Conservation (phyloP, 53 echinoderm and acorn worm species). For the Echinometra lucunter region DNA sequence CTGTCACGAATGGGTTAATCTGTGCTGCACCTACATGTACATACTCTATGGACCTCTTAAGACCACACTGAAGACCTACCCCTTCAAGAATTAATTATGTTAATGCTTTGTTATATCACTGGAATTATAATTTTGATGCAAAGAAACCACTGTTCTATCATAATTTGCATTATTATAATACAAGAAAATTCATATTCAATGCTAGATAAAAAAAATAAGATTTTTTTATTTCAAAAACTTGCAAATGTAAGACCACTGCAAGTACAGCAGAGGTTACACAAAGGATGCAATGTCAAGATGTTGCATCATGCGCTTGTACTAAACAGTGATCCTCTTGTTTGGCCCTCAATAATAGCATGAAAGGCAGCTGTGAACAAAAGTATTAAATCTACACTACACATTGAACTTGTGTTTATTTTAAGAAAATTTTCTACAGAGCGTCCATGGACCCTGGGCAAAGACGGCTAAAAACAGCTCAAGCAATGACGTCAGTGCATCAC, state of each 20-base stretch:
- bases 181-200: too few species aligned
- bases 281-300: background rate
- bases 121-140: too few species aligned
- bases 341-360: background rate
- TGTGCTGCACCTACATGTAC: too few species aligned
- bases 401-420: background rate
- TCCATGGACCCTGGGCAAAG: slow-evolving; percentile 29
- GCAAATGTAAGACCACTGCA: background rate
- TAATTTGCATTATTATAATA: too few species aligned
- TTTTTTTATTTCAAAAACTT: too few species aligned
- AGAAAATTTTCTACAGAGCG: slow-evolving; percentile 4
- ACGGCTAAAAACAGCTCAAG: slow-evolving; percentile 41
- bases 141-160: too few species aligned
- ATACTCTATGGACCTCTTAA: too few species aligned
- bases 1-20: too few species aligned
- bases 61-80: too few species aligned
- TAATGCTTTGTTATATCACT: too few species aligned
- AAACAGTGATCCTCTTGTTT: background rate
- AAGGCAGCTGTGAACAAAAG: background rate
- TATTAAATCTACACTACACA: background rate
- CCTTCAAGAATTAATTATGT: too few species aligned
- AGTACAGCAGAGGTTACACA: background rate
- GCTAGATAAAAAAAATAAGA: too few species aligned
- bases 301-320: background rate
- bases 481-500: slow-evolving; percentile 42